Percentiles rank a stretch among this genome's conserved stretches.
These are phyloP conservation scores for Dolomedes plantarius DNA, from an alignment of 2,888 invertebrate species.

Conservation along the genomic window DNA sequence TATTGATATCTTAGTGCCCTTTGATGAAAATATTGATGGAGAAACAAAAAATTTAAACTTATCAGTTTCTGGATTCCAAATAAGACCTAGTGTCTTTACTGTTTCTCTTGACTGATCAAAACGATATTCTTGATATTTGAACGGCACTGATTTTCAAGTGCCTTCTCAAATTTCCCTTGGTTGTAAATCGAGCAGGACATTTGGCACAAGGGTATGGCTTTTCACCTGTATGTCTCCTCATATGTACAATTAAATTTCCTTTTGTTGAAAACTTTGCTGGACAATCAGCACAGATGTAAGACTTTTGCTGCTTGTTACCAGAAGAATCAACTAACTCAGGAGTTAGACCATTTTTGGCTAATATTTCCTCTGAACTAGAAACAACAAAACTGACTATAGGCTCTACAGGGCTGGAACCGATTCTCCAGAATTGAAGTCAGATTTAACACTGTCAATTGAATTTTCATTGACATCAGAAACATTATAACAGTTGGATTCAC, in stretches of 20 bases:
- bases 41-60: no score
- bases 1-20: no score
- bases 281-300: conserved; percentile 74
- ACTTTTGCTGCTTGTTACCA: conserved; percentile 70
- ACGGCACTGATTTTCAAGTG: conserved; percentile 75
- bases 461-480: no score
- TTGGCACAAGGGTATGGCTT: conserved; percentile 72
- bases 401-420: conserved; percentile 4
- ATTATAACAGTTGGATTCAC: no score
- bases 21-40: no score
- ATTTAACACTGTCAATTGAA: background rate
- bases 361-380: conserved; percentile 32
- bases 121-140: no score
- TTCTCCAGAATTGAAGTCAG: conserved; percentile 15
- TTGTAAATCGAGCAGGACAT: conserved; percentile 74
- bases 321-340: no score
- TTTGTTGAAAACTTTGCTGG: conserved; percentile 73
- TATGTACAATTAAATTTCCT: conserved; percentile 74
- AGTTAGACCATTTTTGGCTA: no score
- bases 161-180: conserved; percentile 75
- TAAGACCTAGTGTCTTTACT: no score
- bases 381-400: conserved; percentile 17
- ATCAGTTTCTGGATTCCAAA: no score
- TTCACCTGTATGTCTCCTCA: conserved; percentile 73
- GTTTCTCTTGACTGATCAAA: no score